These are phyloP conservation scores for Threskiornis aethiopicus DNA, from an alignment of 2,797 vertebrate species.

Conservation along the genomic window DNA sequence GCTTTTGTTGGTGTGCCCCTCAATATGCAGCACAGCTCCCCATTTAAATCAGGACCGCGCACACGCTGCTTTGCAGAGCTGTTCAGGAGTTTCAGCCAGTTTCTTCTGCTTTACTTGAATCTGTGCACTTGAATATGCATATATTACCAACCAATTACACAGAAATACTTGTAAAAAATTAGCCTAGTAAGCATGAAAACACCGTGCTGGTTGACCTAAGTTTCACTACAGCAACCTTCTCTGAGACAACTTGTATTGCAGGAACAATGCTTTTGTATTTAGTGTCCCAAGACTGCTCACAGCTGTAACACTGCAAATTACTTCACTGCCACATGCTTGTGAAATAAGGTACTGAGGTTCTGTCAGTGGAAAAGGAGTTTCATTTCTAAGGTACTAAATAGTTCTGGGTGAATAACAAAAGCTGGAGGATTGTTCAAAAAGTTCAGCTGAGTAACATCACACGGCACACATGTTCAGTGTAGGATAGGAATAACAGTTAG, in stretches of 20 bases:
- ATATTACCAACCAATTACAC: neutral
- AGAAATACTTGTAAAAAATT: neutral
- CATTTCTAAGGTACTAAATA: neutral
- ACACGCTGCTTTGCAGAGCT: neutral
- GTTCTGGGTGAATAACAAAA: neutral
- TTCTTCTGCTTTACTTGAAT: neutral
- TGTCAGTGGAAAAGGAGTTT: neutral
- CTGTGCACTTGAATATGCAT: neutral
- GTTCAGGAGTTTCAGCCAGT: neutral
- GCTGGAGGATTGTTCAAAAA: neutral
- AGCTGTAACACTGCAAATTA: neutral
- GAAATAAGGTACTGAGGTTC: neutral
- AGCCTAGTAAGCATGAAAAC: neutral
- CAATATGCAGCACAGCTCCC: fast-evolving
- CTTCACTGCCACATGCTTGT: neutral
- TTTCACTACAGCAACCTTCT: neutral
- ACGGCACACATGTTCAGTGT: neutral
- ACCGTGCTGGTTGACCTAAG: neutral
- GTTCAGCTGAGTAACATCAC: neutral
- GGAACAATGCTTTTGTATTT: neutral
- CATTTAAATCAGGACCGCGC: neutral
- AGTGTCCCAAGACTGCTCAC: neutral
- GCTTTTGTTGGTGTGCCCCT: neutral
- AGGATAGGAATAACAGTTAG: neutral
- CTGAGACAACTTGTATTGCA: neutral